Conservation (phyloP, 2,113 vertebrate genomes). For the Jacana jacana region DNA sequence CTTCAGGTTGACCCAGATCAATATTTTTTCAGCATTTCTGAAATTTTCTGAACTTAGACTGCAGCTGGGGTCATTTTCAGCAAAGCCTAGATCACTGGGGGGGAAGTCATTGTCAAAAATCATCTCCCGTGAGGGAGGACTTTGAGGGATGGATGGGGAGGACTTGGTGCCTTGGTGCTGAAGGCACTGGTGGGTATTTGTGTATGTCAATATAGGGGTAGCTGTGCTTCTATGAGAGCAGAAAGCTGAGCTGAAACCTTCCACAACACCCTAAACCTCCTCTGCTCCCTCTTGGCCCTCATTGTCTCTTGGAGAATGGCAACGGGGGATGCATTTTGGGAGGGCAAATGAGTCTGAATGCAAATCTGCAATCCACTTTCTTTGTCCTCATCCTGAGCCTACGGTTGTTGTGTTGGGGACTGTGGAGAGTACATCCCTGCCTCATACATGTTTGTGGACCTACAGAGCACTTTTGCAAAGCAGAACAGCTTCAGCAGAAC, state of each 20-base stretch:
- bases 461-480: neutral
- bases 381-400: neutral
- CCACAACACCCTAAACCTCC: neutral
- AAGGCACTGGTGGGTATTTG: neutral
- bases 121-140: neutral
- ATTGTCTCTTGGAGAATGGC: neutral
- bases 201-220: neutral
- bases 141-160: neutral
- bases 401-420: neutral
- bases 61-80: neutral
- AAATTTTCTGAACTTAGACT: neutral
- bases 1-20: neutral
- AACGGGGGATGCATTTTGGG: neutral
- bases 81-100: neutral
- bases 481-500: neutral
- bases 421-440: neutral
- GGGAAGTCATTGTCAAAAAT: neutral
- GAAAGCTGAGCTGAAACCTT: neutral
- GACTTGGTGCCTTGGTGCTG: neutral
- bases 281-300: neutral
- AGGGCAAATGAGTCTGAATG: neutral
- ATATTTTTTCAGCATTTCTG: neutral
- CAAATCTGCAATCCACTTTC: neutral
- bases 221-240: neutral
- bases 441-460: fast-evolving